Evolutionary conservation across 2,113 vertebrate genomes (phyloP), one percentile per base, ranked within the genome.

Genomic region (Gambusia affinis): DNA sequence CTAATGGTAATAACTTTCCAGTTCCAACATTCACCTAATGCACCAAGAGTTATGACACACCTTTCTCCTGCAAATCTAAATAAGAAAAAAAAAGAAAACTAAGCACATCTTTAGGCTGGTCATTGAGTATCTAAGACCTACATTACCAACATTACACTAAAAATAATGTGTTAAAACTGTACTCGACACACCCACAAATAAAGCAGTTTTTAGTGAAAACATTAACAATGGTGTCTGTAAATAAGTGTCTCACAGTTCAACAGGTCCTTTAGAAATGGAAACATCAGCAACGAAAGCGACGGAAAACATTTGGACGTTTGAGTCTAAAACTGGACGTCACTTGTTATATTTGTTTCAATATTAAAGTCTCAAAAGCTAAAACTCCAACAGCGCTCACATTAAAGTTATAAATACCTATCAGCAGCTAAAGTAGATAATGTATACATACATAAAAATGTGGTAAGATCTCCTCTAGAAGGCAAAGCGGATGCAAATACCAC

Each of bases 401-500:
- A 72, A 35, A 27, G 51, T 15, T 60, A 12, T 51, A 61, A 66
- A 72, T 77, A 75, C 17, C 35, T n/a, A 39, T 47, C 14, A 19
- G 27, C 8, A 24, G 4, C 15, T 19, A 14, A n/a, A 22, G 0
- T 47, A 64, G 29, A 22, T 60, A 70, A 27, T 60, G n/a, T 27
- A 57, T 30, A 60, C 66, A 28, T 35, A 63, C 54, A 35, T 44
- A 22, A 30, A 64, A 29, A 62, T 12, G 54, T 61, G 54, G 47
- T 44, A 51, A 73, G 80, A 68, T 70, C 27, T 76, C 77, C 67
- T 63, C 80, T 82, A 76, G 70, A 85, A 94, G 92, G 92, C 91
- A 95, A 95, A 95, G 87, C 73, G 88, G 69, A 94, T 94, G 94
- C 94, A 95, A 95, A 95, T 87, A 39, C 29, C 39, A 70, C 76